A percentile compares a stretch with the other conserved stretches of the same genome.
These are phyloP conservation scores for Lasioglossum pauxillum DNA, from an alignment of 2,888 invertebrate species.

Conservation along the genomic window DNA sequence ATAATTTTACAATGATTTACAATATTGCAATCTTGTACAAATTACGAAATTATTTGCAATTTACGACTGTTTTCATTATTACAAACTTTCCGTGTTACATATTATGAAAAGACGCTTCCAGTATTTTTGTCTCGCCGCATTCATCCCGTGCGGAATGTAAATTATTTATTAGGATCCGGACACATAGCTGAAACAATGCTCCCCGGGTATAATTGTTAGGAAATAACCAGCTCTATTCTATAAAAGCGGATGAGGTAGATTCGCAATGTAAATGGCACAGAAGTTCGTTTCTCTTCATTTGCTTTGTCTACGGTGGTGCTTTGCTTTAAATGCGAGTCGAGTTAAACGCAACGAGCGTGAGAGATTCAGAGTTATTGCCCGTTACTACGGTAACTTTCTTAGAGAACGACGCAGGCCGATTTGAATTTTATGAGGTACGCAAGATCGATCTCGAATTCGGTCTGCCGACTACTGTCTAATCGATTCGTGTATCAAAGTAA, in stretches of 20 bases:
- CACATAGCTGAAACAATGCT: background rate
- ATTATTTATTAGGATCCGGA: slow-evolving; percentile 28
- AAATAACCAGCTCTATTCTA: slow-evolving; percentile 25
- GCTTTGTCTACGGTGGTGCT: background rate
- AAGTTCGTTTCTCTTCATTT: slow-evolving; percentile 12
- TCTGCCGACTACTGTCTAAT: background rate
- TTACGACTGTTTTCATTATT: background rate
- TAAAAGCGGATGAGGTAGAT: slow-evolving; percentile 30
- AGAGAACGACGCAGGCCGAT: background rate
- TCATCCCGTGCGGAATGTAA: background rate
- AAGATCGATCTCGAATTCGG: background rate
- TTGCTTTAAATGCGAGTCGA: background rate
- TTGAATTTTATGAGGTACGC: background rate
- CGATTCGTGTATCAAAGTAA: background rate
- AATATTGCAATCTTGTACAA: too few species aligned
- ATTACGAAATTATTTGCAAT: background rate
- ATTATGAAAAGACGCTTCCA: background rate
- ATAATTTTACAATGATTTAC: too few species aligned
- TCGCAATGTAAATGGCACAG: slow-evolving; percentile 17
- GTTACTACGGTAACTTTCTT: slow-evolving; percentile 7
- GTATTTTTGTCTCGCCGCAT: background rate
- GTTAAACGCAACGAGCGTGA: slow-evolving; percentile 2
- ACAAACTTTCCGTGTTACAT: background rate
- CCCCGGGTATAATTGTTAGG: background rate
- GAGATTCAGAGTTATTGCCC: slow-evolving; percentile 3